Base-by-base conservation (phyloP, 2,888 invertebrate species). In the Oligia strigilis region DNA sequence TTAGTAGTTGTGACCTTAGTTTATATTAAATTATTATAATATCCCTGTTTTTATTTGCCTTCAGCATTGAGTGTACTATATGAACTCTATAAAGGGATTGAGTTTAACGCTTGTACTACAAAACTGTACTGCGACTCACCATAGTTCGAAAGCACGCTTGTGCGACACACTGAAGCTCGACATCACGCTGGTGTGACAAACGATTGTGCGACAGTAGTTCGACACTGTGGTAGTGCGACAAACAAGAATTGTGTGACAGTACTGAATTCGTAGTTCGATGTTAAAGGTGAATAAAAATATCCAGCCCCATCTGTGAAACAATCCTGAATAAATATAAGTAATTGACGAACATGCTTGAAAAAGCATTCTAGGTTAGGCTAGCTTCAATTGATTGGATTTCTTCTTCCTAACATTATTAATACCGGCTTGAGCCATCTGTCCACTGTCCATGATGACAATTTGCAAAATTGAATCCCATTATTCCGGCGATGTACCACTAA, bases 391-490 rank as follows among this genome's bases (percentile, higher is more conserved):
- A 36, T 36, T 11, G 13, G 8, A 36, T 6, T 19, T 46, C 46
- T 40, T 2, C 23, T 65, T 40, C 5, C 11, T 23, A 65, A 4
- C 13, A 40, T n/a, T 62, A 83, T 23, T 49, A 58, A 29, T 40
- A 6, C 23, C 13, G 19, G 8, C 23, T 46, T 8, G 17, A 69
- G 9, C 49, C 78, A 70, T 69, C 67, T 69, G 83, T 60, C 58
- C 58, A 46, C 49, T 36, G 58, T 36, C 65, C 58, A 55, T 49
- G 13, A 78, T n/a, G 23, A 60, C 70, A 74, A 85, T 85, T 85
- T 72, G 29, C 82, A 85, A 85, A 85, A 81, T 81, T 62, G 46
- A 71, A 72, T 72, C 49, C 62, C 55, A 84, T 83, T 86, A 69
- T 64, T 55, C 58, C 60, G 6, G 29, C 72, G 58, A 70, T 43